Base-by-base conservation (phyloP, 2,888 invertebrate genomes). In the Drosophila yooni region DNA sequence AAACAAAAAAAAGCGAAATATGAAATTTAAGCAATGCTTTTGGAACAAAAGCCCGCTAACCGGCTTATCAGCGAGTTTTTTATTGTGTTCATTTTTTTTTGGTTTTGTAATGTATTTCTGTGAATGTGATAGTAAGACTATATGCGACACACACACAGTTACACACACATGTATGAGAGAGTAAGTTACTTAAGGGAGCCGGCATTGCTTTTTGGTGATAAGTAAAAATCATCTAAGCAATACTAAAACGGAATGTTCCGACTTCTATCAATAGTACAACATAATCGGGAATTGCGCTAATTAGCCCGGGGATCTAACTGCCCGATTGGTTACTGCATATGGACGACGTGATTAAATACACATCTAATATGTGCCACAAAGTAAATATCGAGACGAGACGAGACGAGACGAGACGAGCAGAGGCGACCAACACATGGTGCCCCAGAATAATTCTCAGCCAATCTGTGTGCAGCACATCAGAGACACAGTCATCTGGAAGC, bases 31-130 rank as follows among this genome's bases (percentile, higher is more conserved):
- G 79, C 51, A 64, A 65, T 70, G 59, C n/a, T 78, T 67, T n/a
- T 10, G 63, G 53, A 60, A 78, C 60, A 61, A 53, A 69, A 73
- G 70, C 78, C 70, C 73, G 69, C 74, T 62, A 80, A 70, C 78
- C 68, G 65, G 74, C 88, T 88, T 82, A 88, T 85, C 85, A 88
- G 83, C 82, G 74, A 58, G 18, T 74, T 51, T 61, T 34, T 29
- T 2, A 21, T 27, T 29, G 15, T 54, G 6, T 0, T 27, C 3
- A 1, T 50, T 29, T n/a, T 5, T 56, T 65, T 33, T 33, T 65
- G 33, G 1, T 46, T 43, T 13, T 38, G 4, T 27, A 13, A n/a
- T 66, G 25, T 36, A 48, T 66, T 65, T 61, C 51, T 58, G 66
- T 63, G 57, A 52, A 52, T 36, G 27, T 54, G 46, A 68, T 69